Evolutionary conservation across 2,888 invertebrate species (phyloP).

Genomic region (Sinopyrophorus schimmeli): DNA sequence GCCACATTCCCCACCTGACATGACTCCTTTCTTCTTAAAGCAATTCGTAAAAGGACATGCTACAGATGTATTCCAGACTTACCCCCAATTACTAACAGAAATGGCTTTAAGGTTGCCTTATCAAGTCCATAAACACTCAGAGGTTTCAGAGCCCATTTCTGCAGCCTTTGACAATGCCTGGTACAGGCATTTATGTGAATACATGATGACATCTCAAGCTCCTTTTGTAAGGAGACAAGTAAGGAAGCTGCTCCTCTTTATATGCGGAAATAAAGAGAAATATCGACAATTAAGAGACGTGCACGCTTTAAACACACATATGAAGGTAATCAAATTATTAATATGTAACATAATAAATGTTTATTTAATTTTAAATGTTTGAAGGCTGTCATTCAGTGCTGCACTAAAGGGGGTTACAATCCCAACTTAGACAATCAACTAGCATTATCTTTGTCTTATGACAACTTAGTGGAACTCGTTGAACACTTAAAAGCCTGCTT

Average conservation of each 20-base stretch:
- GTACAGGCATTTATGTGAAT: conserved; percentile 86
- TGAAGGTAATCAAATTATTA: conserved; percentile 61
- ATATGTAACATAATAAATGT: conserved; percentile 12
- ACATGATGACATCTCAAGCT: conserved; percentile 94
- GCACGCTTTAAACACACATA: conserved; percentile 88
- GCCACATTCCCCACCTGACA: conserved; percentile 84
- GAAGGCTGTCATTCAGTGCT: conserved; percentile 60
- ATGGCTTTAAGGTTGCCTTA: conserved; percentile 92
- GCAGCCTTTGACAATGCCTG: conserved; percentile 65
- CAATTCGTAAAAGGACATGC: conserved; percentile 92
- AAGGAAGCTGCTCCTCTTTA: conserved; percentile 85
- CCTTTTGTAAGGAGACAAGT: conserved; percentile 87
- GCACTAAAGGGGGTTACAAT: conserved; percentile 61
- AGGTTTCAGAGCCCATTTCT: conserved; percentile 55
- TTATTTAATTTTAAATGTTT: conserved; percentile 25
- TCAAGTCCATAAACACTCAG: conserved; percentile 84
- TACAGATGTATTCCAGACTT: conserved; percentile 90
- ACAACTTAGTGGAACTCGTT: conserved; percentile 89
- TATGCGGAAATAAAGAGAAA: conserved; percentile 94
- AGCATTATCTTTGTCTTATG: conserved; percentile 72
- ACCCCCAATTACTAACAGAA: conserved; percentile 92
- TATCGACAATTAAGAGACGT: conserved; percentile 93
- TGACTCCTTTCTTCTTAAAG: conserved; percentile 92
- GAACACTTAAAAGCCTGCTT: conserved; percentile 93
- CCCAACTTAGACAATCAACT: conserved; percentile 54